Percentiles rank a stretch among this genome's conserved stretches.
These are phyloP conservation scores for sheep (Ovis aries) DNA, from an alignment of 2,113 vertebrate genomes.

Conservation along the genomic window ARS-UI_Ramb_v3.0 NC_056077.1:10635001-10635500, in stretches of 20 bases:
- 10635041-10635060: constrained; percentile 45
- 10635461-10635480: background rate
- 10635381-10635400: background rate
- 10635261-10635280: background rate
- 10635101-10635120: background rate
- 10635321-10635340: background rate
- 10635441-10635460: background rate
- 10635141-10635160: background rate
- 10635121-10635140: background rate
- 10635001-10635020: constrained; percentile 76
- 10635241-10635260: background rate
- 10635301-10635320: background rate
- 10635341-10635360: background rate
- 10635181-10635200: background rate
- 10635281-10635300: background rate
- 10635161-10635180: background rate
- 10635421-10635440: background rate
- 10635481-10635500: background rate
- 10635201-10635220: background rate
- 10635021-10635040: constrained; percentile 71
- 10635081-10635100: background rate
- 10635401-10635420: background rate
- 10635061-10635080: constrained; percentile 75
- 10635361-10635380: background rate
- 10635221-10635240: background rate